Percentiles rank a stretch among this genome's conserved stretches.
phyloP scores from a whole-genome alignment of 2,113 vertebrate genomes.

The Zingel zingel region DNA sequence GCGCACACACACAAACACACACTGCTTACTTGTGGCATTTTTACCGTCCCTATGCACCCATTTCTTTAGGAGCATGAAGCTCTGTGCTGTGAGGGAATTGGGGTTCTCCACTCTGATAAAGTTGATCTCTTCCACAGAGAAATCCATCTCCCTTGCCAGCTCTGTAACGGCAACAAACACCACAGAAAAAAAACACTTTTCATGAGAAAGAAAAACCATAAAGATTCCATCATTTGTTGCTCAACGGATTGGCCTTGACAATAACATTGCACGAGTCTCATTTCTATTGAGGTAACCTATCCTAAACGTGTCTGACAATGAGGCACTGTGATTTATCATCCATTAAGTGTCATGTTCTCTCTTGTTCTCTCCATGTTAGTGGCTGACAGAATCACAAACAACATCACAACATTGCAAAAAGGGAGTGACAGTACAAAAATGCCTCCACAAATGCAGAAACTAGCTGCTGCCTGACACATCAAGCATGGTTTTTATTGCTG shows the following conservation, averaged over 20 bases:
- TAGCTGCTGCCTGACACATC: neutral
- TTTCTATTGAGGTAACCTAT: neutral
- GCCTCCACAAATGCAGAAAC: neutral
- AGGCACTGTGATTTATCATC: neutral
- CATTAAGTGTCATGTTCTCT: neutral
- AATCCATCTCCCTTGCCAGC: conserved; percentile 98
- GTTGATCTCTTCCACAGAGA: conserved; percentile 99
- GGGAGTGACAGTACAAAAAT: neutral
- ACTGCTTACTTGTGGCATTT: conserved; percentile 97
- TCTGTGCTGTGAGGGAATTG: conserved; percentile 97
- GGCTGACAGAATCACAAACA: neutral
- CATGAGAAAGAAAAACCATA: neutral
- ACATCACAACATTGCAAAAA: neutral
- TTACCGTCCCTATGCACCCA: conserved; percentile 99
- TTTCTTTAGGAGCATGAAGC: conserved; percentile 99
- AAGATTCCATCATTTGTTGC: neutral
- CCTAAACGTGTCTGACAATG: neutral
- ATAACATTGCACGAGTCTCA: neutral
- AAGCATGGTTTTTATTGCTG: neutral
- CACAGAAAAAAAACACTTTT: neutral
- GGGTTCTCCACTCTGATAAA: conserved; percentile 98
- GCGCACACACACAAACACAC: neutral
- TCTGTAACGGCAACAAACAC: conserved; percentile 84
- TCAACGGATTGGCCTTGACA: neutral
- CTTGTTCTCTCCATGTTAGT: no score